A percentile compares a stretch with the other conserved stretches of the same genome.
Evolutionary conservation across 2,113 vertebrate species (phyloP).

Genomic region (Coptodon bakossiorum): DNA sequence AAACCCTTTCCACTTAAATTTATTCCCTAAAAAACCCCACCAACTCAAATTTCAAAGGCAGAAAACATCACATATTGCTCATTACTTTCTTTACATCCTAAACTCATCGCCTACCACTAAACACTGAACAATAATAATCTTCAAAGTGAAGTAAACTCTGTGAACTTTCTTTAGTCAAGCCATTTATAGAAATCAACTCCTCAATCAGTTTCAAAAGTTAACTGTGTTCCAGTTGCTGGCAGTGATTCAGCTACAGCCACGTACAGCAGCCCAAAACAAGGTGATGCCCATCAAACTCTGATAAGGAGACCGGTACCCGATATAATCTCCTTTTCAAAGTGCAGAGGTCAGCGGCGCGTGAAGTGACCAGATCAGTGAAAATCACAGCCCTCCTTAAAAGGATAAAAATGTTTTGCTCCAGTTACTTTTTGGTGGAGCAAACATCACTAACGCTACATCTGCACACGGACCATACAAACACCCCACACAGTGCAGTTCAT

Average conservation of each 20-base stretch:
- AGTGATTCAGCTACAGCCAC: not conserved
- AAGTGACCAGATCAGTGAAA: not conserved
- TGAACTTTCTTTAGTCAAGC: not conserved
- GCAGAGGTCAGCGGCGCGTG: not conserved
- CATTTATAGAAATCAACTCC: not conserved
- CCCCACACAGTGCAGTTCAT: not conserved
- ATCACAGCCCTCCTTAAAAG: not conserved
- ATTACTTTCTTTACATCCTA: not conserved
- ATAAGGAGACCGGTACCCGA: not conserved
- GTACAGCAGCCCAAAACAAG: not conserved
- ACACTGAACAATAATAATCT: not conserved
- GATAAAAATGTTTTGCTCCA: not conserved
- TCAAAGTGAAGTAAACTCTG: not conserved
- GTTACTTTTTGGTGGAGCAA: not conserved
- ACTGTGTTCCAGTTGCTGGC: not conserved
- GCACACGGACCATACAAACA: not conserved
- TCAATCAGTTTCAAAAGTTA: not conserved
- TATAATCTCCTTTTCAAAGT: not conserved
- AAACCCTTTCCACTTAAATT: not conserved
- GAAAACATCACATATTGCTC: not conserved
- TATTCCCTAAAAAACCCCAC: not conserved
- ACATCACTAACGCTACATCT: not conserved
- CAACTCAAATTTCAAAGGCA: not conserved
- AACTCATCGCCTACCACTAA: not conserved
- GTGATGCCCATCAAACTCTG: not conserved